Evolutionary conservation across 2,113 vertebrate species (phyloP), one percentile per base, ranked within the genome.

Genomic region (Pterophyllum scalare): DNA sequence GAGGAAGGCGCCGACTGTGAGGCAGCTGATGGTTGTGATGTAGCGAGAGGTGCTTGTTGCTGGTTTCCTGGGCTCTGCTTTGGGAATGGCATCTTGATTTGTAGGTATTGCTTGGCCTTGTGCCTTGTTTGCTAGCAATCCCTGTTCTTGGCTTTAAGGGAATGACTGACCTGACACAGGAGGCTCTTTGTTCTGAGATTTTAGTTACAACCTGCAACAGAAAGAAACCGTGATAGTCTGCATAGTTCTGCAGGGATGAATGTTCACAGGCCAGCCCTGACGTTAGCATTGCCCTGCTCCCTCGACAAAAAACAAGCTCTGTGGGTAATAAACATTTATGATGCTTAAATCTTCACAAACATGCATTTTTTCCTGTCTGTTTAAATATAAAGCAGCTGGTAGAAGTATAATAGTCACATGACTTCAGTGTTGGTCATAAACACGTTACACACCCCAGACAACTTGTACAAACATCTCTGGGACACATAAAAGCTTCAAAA

Each of bases 11-110:
- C 43, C 84, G 85, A 77, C 80, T 82, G 38, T 22, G 54, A 87
- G 87, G 88, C 84, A 83, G 77, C 75, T 40, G 85, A 78, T 54
- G 87, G 77, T 89, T 85, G 83, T 56, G 79, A 17, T 81, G 85
- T 17, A 15, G 46, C 13, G 86, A 62, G 59, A 84, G 62, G 64
- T 78, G 60, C 33, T 70, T 87, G 57, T 67, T 89, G 75, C 57
- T 84, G 60, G 60, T 62, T 75, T 86, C 80, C 82, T 78, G 78
- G 38, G 49, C 11, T 64, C 20, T 77, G 74, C 80, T 83, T 56
- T 79, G 78, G 62, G 58, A 31, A 7, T 58, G 70, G 35, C 52
- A 28, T 59, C 77, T 59, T 22, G 59, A 15, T 89, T 84, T 79
- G 49, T 78, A 75, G 46, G 82, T 72, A 80, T 59, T 77, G 76